phyloP scores from a whole-genome alignment of 2,797 vertebrate genomes.

The Rhabdomys pumilio region DNA sequence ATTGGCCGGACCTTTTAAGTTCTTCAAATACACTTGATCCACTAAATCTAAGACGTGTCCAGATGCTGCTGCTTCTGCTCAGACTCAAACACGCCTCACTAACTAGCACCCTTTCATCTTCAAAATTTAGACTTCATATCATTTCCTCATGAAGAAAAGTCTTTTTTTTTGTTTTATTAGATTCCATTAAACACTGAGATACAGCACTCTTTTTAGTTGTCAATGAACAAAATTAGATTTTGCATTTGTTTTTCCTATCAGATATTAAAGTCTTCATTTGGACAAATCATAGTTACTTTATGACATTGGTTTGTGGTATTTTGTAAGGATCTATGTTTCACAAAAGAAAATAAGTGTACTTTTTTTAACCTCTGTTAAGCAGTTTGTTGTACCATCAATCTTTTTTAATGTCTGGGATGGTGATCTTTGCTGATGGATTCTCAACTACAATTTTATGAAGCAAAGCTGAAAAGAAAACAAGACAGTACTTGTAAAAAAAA shows the following conservation, averaged over 20 bases:
- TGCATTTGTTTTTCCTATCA: conserved; percentile 27
- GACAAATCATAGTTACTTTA: background rate
- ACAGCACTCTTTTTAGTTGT: conserved; percentile 14
- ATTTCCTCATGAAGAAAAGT: conserved; percentile 46
- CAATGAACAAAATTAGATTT: conserved; percentile 42
- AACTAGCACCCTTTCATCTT: conserved; percentile 46
- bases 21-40: conserved; percentile 1
- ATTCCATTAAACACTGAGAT: background rate
- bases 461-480: conserved; percentile 90
- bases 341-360: background rate
- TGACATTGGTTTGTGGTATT: background rate
- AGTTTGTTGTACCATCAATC: conserved; percentile 94
- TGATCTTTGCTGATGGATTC: conserved; percentile 91
- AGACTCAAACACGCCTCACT: background rate
- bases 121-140: conserved; percentile 17
- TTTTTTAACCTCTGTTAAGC: conserved; percentile 79
- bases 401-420: conserved; percentile 92
- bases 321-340: conserved; percentile 35
- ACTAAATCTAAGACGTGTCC: conserved; percentile 33
- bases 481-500: background rate
- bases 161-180: background rate
- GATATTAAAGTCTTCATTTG: conserved; percentile 35
- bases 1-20: background rate
- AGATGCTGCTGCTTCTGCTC: background rate
- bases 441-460: conserved; percentile 95